Evolutionary conservation across 2,113 vertebrate genomes (phyloP).

Genomic region (Amazona vittata): DNA sequence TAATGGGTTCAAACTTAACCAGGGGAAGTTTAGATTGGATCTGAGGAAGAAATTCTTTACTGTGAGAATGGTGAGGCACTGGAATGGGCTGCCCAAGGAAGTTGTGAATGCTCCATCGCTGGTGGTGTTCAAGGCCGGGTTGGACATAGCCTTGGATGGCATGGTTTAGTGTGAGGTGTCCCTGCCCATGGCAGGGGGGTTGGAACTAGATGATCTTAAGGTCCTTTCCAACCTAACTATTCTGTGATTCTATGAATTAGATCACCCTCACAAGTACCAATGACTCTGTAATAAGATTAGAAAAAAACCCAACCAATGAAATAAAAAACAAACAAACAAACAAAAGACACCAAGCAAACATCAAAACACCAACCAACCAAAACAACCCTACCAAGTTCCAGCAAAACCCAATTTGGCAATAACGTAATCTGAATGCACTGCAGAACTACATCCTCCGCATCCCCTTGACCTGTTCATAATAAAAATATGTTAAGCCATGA

Average conservation of each 20-base stretch:
- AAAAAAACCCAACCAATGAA: not conserved
- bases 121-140: too few species aligned
- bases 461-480: not conserved
- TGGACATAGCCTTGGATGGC: too few species aligned
- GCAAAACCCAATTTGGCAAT: not conserved
- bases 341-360: not conserved
- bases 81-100: too few species aligned
- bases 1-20: too few species aligned
- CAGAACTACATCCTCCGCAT: not conserved
- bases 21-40: too few species aligned
- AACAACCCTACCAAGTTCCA: not conserved
- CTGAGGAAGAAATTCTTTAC: too few species aligned
- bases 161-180: too few species aligned
- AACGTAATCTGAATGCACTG: not conserved
- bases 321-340: not conserved
- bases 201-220: too few species aligned
- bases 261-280: not conserved
- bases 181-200: too few species aligned
- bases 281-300: not conserved
- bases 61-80: too few species aligned
- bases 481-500: not conserved
- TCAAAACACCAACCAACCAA: not conserved
- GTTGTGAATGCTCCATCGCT: too few species aligned
- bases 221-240: too few species aligned
- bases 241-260: not conserved